Evolutionary conservation across 2,888 invertebrate genomes (phyloP).

Genomic region (Nomada flava): DNA sequence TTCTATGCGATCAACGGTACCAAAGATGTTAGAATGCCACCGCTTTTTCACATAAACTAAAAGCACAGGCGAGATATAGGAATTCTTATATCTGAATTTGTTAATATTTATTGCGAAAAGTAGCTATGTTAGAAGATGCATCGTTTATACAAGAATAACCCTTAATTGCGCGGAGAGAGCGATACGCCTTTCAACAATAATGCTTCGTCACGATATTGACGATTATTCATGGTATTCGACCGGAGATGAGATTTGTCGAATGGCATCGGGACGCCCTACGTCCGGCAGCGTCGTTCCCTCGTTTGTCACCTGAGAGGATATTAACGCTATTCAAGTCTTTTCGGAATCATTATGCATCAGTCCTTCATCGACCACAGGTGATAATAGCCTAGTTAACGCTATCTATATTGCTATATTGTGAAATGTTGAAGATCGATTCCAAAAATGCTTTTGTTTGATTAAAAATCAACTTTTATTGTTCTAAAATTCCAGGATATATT

Average conservation of each 20-base stretch:
- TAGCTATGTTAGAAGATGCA: neutral
- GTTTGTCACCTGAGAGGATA: slow-evolving; percentile 79
- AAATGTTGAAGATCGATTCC: slow-evolving; percentile 56
- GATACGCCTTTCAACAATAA: slow-evolving; percentile 45
- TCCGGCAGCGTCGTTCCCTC: slow-evolving; percentile 72
- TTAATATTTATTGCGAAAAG: neutral
- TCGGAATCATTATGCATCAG: slow-evolving; percentile 73
- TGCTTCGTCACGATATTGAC: slow-evolving; percentile 65
- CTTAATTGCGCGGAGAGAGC: slow-evolving; percentile 49
- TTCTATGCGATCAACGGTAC: slow-evolving; percentile 33
- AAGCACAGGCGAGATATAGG: slow-evolving; percentile 11
- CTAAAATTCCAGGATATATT: neutral
- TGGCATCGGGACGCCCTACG: slow-evolving; percentile 71
- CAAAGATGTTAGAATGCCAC: slow-evolving; percentile 30
- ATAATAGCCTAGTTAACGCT: slow-evolving; percentile 52
- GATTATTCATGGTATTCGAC: slow-evolving; percentile 69
- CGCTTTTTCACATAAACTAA: slow-evolving; percentile 33
- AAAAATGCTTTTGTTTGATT: neutral
- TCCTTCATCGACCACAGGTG: slow-evolving; percentile 63
- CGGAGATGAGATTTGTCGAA: slow-evolving; percentile 70
- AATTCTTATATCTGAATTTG: neutral
- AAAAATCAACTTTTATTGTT: too few relatives aligned
- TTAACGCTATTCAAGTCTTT: slow-evolving; percentile 76
- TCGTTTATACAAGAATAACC: slow-evolving; percentile 4
- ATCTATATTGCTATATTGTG: slow-evolving; percentile 43